A percentile compares a stretch with the other conserved stretches of the same genome.
These are phyloP conservation scores for Nannobrachium achirus DNA, from an alignment of 2,113 vertebrate species.

Conservation along the genomic window DNA sequence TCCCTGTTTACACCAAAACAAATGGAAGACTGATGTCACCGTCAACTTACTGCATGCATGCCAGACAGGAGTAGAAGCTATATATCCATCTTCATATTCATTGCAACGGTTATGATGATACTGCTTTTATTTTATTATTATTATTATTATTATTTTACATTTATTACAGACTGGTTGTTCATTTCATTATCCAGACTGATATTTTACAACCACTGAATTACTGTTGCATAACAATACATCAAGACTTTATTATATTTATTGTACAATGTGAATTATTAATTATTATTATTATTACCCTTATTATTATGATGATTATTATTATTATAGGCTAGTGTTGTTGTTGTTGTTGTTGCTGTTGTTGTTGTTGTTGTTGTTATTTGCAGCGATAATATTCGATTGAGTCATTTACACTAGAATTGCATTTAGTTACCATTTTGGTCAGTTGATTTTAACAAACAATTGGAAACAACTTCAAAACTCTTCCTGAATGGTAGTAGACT, in stretches of 20 bases:
- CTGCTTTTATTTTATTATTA: conserved; percentile 17
- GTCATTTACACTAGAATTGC: too few relatives aligned
- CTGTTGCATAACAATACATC: too few relatives aligned
- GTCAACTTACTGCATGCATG: conserved; percentile 40
- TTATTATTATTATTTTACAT: background rate
- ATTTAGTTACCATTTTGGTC: too few relatives aligned
- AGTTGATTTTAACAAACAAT: too few relatives aligned
- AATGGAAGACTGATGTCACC: conserved; percentile 67
- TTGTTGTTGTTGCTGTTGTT: too few relatives aligned
- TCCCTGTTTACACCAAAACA: conserved; percentile 54
- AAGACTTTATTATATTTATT: too few relatives aligned
- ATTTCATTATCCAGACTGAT: background rate
- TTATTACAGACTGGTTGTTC: conserved; percentile 12
- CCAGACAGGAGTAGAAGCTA: conserved; percentile 39
- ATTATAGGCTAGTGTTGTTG: too few relatives aligned
- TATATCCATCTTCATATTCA: conserved; percentile 38
- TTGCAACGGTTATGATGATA: conserved; percentile 35
- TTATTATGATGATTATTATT: background rate
- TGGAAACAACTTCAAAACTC: too few relatives aligned
- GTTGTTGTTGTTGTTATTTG: too few relatives aligned
- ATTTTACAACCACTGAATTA: background rate
- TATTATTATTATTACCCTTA: background rate
- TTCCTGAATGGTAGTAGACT: background rate
- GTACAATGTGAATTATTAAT: background rate
- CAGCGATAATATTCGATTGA: too few relatives aligned